Conservation (phyloP, 2,113 vertebrate genomes). For the Phyllostomus hastatus region DNA sequence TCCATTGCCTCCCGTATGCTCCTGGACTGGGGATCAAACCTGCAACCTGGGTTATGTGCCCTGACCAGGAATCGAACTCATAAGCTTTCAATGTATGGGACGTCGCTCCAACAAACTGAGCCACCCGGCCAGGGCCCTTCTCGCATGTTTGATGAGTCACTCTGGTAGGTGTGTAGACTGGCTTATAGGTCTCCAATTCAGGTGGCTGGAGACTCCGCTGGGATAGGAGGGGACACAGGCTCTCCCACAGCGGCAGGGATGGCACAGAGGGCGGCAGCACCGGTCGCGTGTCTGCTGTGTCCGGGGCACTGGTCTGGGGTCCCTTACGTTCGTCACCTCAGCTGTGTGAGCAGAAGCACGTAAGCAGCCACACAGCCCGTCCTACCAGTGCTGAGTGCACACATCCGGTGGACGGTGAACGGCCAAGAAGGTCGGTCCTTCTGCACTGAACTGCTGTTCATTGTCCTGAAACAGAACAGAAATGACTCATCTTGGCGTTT, state of each 20-base stretch:
- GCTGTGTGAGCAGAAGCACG: neutral
- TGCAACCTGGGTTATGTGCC: too few relatives aligned
- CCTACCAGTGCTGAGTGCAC: neutral
- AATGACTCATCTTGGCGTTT: neutral
- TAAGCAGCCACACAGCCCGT: neutral
- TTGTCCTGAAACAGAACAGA: neutral
- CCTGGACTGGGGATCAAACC: too few relatives aligned
- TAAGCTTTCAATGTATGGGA: too few relatives aligned
- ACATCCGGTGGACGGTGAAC: neutral
- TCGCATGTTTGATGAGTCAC: neutral
- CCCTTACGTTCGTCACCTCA: rapidly evolving
- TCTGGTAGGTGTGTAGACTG: neutral
- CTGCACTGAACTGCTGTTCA: neutral
- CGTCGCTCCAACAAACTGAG: too few relatives aligned
- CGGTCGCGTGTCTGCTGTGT: neutral
- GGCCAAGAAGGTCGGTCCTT: neutral
- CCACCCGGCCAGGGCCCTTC: too few relatives aligned
- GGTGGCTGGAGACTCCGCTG: neutral
- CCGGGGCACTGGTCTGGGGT: neutral
- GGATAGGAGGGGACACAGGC: neutral
- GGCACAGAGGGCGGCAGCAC: neutral
- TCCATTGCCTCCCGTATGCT: too few relatives aligned
- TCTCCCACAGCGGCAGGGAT: neutral
- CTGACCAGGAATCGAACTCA: too few relatives aligned
- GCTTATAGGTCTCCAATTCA: neutral